Evolutionary conservation across 2,888 invertebrate genomes (phyloP), one percentile per base, ranked within the genome.

Genomic region (Eucera pruinosa): DNA sequence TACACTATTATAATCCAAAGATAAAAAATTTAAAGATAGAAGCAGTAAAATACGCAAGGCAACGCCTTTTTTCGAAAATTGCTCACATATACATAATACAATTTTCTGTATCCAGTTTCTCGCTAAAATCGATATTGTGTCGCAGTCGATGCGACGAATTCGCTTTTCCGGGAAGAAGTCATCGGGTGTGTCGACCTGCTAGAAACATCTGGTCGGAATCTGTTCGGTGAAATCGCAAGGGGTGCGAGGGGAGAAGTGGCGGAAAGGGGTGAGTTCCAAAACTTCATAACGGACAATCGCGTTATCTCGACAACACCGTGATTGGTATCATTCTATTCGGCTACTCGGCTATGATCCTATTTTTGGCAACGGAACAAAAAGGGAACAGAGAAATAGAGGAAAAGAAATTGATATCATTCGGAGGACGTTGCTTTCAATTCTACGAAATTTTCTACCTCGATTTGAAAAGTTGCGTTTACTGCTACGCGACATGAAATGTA

Each of bases 321-420:
- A 81, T 81, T 83, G 78, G 71, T 81, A 80, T 81, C 78, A 72
- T 83, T 81, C 81, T 75, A 75, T 78, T 72, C 75, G 69, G 36
- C 67, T 61, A 65, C 64, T 69, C 66, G 62, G 64, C 50, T 36
- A 45, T 54, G 71, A 70, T 81, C 67, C 83, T 68, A 78, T 80
- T 82, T 82, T 78, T 70, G 67, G 58, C 47, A 41, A 58, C 65
- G 70, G 48, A 36, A 48, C 39, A 20, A 23, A 55, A 47, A 33
- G 25, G 1, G 11, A 2, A 11, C 15, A 0, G 11, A n/a, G 33
- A 33, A 2, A 41, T 9, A 11, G 13, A 7, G 20, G 25, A 20
- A 54, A 36, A 36, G 43, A 3, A 65, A 78, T 78, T 57, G 58
- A 69, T 66, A 69, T 43, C 33, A 61, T 62, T 20, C 57, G 52